phyloP scores from a whole-genome alignment of 2,888 invertebrate genomes.

The Lordiphosa andalusiaca region DNA sequence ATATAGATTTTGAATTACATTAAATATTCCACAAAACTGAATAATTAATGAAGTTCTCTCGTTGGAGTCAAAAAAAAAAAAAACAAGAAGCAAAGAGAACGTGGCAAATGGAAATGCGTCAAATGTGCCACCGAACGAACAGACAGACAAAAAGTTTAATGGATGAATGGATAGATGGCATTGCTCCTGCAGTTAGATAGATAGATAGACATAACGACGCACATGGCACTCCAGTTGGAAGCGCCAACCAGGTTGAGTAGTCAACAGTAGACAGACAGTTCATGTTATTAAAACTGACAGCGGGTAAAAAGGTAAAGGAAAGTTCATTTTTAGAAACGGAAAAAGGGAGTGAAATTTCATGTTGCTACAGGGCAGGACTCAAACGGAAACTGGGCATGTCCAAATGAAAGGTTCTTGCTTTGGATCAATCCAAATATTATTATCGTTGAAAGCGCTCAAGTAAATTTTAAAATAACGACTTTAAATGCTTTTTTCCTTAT shows the following conservation, averaged over 20 bases:
- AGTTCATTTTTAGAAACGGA: conserved; percentile 27
- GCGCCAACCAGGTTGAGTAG: conserved; percentile 11
- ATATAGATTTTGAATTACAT: conserved; percentile 22
- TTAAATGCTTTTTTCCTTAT: too few species aligned
- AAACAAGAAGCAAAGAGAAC: neutral
- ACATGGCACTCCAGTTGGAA: conserved; percentile 12
- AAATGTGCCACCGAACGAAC: conserved; percentile 26
- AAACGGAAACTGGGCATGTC: too few species aligned
- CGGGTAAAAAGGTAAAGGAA: conserved; percentile 15
- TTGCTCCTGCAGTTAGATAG: conserved; percentile 1
- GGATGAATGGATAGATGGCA: conserved; percentile 13
- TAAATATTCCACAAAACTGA: conserved; percentile 45
- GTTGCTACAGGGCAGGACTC: too few species aligned
- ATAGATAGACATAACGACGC: conserved; percentile 28
- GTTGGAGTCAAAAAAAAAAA: conserved; percentile 4
- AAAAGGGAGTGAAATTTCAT: neutral
- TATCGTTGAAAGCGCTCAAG: too few species aligned
- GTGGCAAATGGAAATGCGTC: conserved; percentile 55
- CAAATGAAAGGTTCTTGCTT: too few species aligned
- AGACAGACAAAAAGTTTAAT: conserved; percentile 14
- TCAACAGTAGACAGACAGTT: conserved; percentile 28
- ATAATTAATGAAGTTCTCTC: conserved; percentile 50
- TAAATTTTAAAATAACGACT: too few species aligned
- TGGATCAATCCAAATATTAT: too few species aligned
- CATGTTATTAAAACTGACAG: conserved; percentile 54